A percentile compares a stretch with the other conserved stretches of the same genome.
phyloP scores from a whole-genome alignment of 1,140 invertebrate species.

The Solenopsis fugax region DNA sequence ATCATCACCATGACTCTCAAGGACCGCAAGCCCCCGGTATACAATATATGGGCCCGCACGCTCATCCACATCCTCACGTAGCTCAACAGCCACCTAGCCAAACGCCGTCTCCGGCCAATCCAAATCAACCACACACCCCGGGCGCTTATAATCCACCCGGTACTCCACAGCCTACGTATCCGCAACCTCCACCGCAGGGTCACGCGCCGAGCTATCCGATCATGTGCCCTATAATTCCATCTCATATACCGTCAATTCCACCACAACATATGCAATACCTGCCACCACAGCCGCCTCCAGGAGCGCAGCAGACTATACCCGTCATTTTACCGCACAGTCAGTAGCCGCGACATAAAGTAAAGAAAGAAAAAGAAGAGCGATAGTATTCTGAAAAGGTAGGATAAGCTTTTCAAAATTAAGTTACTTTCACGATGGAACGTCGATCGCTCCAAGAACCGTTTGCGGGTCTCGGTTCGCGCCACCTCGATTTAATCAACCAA shows the following conservation, averaged over 20 bases:
- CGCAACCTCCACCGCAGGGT: constrained; percentile 86
- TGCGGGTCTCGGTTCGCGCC: neutral
- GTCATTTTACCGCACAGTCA: constrained; percentile 86
- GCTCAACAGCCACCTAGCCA: constrained; percentile 88
- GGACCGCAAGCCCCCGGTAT: constrained; percentile 86
- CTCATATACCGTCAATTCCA: constrained; percentile 86
- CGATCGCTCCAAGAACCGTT: neutral
- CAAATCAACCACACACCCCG: constrained; percentile 88
- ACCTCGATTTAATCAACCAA: neutral
- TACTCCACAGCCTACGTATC: constrained; percentile 87
- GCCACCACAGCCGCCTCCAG: constrained; percentile 87
- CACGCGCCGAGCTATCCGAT: constrained; percentile 87
- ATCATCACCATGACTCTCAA: constrained; percentile 88
- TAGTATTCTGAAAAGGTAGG: constrained; percentile 79
- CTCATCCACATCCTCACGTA: constrained; percentile 85
- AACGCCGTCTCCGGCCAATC: constrained; percentile 89
- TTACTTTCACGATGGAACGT: constrained; percentile 72
- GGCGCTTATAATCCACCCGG: constrained; percentile 88
- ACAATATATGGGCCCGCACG: constrained; percentile 88
- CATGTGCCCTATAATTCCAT: constrained; percentile 88
- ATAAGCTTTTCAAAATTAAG: constrained; percentile 74
- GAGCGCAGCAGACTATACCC: constrained; percentile 86
- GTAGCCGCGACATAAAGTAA: constrained; percentile 80
- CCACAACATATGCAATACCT: constrained; percentile 87
- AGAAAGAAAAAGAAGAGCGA: constrained; percentile 73